Evolutionary conservation across 2,113 vertebrate genomes (phyloP).

Genomic region (Notothenia coriiceps): DNA sequence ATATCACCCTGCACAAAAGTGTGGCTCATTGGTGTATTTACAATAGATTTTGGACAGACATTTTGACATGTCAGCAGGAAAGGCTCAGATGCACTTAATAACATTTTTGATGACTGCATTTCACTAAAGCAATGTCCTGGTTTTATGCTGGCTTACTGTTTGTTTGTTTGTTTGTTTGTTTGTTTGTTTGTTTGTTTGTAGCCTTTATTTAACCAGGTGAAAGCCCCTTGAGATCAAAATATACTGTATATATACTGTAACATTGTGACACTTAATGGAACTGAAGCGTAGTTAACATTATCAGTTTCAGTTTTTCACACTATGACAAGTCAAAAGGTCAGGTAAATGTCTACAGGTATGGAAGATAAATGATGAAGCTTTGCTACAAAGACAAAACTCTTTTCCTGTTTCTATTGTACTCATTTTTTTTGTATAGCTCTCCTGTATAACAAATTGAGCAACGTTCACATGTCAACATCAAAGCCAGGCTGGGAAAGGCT

Average conservation of each 20-base stretch:
- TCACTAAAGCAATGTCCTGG: neutral
- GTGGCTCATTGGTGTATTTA: neutral
- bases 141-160: neutral
- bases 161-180: no score
- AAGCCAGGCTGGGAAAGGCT: neutral
- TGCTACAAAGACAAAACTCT: neutral
- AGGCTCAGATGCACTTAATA: no score
- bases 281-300: neutral
- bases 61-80: neutral
- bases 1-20: neutral
- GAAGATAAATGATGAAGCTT: neutral
- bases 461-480: conserved; percentile 10
- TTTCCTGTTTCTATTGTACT: neutral
- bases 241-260: no score
- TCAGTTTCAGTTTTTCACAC: neutral
- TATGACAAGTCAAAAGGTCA: conserved; percentile 2
- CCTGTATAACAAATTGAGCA: conserved; percentile 11
- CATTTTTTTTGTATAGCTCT: neutral
- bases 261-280: neutral
- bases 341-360: no score
- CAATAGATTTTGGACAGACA: neutral
- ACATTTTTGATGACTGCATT: neutral
- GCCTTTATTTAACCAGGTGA: no score
- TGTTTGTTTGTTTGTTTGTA: no score
- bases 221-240: no score